Base-by-base conservation (phyloP, 2,797 vertebrate genomes). In the Mus minutoides region DNA sequence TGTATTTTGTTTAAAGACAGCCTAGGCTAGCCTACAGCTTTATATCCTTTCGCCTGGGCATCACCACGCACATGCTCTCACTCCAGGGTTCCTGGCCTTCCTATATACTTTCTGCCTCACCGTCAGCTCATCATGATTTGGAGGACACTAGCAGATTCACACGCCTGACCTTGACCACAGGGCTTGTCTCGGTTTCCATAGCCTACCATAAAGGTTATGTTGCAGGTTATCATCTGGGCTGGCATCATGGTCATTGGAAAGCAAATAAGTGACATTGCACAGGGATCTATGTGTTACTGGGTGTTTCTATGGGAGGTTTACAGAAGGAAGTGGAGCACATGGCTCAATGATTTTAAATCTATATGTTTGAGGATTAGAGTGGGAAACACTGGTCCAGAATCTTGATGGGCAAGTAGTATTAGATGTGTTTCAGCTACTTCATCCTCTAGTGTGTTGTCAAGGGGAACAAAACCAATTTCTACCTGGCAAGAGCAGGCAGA, bases 391-490 rank as follows among this genome's bases (percentile, higher is more conserved):
- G 99, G 99, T 99, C 98, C 77, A 99, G 99, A 94, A 99, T 99
- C 0, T 99, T 99, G 49, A 99, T 99, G 99, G 99, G 99, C 94
- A 98, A 98, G 76, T 16, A 67, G 64, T 34, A 16, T 2, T 13
- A 16, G 31, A 31, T 67, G 14, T 21, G 54, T 34, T 13, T 16
- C 31, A 34, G 64, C 13, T 14, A 67, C 13, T 6, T 34, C 64
- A 67, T 2, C 5, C 31, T 67, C 64, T 99, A 99, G 97, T 99
- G 99, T 86, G 98, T 99, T 78, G 98, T 99, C 90, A 99, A 99
- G 97, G 99, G 99, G 79, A 99, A 99, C 98, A 99, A 99, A 97
- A 99, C 99, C 0, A 99, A 99, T 98, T 99, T 99, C 97, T 99
- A 99, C 97, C 96, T 98, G 77, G 99, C 99, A 99, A 0, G 99